Conservation (phyloP, 2,888 invertebrate species). For the Drosophila seclusa region DNA sequence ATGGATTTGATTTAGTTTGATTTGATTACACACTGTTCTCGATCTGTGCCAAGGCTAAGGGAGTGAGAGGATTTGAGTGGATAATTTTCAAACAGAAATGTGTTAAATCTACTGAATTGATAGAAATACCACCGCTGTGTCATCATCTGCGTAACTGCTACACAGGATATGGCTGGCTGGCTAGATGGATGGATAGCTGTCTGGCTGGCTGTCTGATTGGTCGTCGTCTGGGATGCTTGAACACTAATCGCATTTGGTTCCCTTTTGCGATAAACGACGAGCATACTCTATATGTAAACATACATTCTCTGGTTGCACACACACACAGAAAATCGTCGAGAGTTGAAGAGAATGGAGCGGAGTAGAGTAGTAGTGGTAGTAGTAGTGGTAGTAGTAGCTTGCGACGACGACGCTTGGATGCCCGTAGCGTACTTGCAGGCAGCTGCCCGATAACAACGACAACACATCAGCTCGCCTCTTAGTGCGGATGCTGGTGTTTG, state of each 20-base stretch:
- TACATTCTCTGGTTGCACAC: slow-evolving; percentile 19
- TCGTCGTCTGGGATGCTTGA: slow-evolving; percentile 60
- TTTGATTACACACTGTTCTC: slow-evolving; percentile 9
- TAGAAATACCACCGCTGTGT: slow-evolving; percentile 32
- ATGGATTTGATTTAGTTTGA: slow-evolving; percentile 55
- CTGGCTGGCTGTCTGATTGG: slow-evolving; percentile 3
- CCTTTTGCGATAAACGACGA: slow-evolving; percentile 73
- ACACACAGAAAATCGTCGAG: slow-evolving; percentile 21
- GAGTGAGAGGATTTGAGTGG: slow-evolving; percentile 31
- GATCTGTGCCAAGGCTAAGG: slow-evolving; percentile 49
- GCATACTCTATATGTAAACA: slow-evolving; percentile 27
- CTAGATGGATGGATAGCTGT: not conserved
- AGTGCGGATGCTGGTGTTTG: slow-evolving; percentile 69
- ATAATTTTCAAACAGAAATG: slow-evolving; percentile 37
- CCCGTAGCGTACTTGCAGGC: slow-evolving; percentile 73
- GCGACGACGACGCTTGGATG: slow-evolving; percentile 50
- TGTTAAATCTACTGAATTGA: slow-evolving; percentile 41
- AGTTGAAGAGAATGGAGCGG: not conserved
- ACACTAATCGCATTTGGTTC: slow-evolving; percentile 77
- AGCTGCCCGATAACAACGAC: slow-evolving; percentile 79
- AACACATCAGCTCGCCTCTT: slow-evolving; percentile 73
- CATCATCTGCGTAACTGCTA: slow-evolving; percentile 32
- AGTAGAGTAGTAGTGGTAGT: not conserved
- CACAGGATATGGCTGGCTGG: slow-evolving; percentile 1
- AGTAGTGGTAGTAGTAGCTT: not conserved